phyloP scores from a whole-genome alignment of 1,140 invertebrate species.

The Drosophila serrata region DNA sequence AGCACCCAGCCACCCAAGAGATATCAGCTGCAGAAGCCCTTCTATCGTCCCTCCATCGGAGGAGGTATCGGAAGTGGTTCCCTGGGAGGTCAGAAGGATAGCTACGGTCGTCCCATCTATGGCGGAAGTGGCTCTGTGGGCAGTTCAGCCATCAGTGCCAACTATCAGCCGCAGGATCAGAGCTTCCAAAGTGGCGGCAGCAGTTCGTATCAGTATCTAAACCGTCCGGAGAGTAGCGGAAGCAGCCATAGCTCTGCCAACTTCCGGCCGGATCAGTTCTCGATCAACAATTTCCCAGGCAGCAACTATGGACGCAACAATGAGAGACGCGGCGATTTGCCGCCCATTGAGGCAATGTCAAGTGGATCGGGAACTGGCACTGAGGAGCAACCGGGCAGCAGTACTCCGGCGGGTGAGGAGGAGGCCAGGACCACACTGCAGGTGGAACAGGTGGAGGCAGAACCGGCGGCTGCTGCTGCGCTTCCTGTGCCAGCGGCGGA shows the following conservation, averaged over 20 bases:
- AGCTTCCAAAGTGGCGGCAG: constrained; percentile 62
- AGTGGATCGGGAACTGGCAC: constrained; percentile 34
- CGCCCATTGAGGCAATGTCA: constrained; percentile 72
- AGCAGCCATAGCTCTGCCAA: constrained; percentile 66
- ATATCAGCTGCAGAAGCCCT: constrained; percentile 82
- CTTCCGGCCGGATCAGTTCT: constrained; percentile 78
- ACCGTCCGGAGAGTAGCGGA: constrained; percentile 76
- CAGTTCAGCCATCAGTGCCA: constrained; percentile 71
- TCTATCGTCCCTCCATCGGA: constrained; percentile 65
- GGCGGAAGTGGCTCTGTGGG: constrained; percentile 49
- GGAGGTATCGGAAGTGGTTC: constrained; percentile 13
- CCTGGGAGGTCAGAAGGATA: constrained; percentile 67
- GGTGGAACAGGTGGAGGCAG: constrained; percentile 42
- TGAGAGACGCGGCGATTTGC: constrained; percentile 74
- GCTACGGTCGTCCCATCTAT: constrained; percentile 76
- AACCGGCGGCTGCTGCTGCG: constrained; percentile 30
- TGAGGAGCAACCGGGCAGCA: constrained; percentile 57
- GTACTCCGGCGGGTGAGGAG: constrained; percentile 74
- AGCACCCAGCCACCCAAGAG: constrained; percentile 82
- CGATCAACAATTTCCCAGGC: constrained; percentile 76
- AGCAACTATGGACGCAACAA: constrained; percentile 82
- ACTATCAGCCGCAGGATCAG: constrained; percentile 76
- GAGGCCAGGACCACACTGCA: constrained; percentile 73
- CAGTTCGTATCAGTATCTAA: constrained; percentile 79
- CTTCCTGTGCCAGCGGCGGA: constrained; percentile 33